Percentiles rank a stretch among this genome's conserved stretches.
These are phyloP conservation scores for Anthoscopus minutus DNA, from an alignment of 2,113 vertebrate genomes.

Conservation along the genomic window DNA sequence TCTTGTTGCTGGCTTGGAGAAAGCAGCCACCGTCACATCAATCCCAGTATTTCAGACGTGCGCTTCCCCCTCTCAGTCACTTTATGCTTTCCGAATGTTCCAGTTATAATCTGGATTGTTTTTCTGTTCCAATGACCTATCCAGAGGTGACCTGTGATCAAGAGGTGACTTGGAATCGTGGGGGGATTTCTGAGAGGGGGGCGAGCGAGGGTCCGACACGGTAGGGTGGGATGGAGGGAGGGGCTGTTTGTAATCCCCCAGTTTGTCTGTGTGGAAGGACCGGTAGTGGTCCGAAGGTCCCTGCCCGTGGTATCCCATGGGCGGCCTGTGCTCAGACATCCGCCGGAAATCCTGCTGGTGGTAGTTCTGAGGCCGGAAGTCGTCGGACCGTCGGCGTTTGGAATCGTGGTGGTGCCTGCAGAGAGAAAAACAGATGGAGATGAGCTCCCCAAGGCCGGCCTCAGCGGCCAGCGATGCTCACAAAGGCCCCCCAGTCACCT, in stretches of 20 bases:
- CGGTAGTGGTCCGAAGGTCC: conserved; percentile 88
- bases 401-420: conserved; percentile 86
- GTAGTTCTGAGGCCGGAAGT: conserved; percentile 89
- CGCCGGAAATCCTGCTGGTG: conserved; percentile 90
- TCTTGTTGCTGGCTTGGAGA: conserved; percentile 11
- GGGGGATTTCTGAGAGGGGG: conserved; percentile 90
- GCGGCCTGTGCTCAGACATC: conserved; percentile 85
- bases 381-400: conserved; percentile 87
- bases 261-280: conserved; percentile 85
- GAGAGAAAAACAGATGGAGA: neutral
- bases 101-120: conserved; percentile 85
- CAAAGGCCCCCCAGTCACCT: conserved; percentile 66
- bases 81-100: conserved; percentile 88
- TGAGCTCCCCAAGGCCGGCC: neutral
- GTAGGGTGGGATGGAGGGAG: conserved; percentile 73
- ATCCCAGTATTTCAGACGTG: neutral
- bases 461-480: rapidly evolving
- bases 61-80: neutral
- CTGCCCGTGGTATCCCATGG: conserved; percentile 79
- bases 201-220: conserved; percentile 87
- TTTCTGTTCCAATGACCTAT: conserved; percentile 86
- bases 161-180: conserved; percentile 88
- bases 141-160: conserved; percentile 76
- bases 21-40: conserved; percentile 27
- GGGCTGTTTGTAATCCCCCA: conserved; percentile 81